Base-by-base conservation (phyloP, 2,888 invertebrate genomes). In the Stenodera caucasica region DNA sequence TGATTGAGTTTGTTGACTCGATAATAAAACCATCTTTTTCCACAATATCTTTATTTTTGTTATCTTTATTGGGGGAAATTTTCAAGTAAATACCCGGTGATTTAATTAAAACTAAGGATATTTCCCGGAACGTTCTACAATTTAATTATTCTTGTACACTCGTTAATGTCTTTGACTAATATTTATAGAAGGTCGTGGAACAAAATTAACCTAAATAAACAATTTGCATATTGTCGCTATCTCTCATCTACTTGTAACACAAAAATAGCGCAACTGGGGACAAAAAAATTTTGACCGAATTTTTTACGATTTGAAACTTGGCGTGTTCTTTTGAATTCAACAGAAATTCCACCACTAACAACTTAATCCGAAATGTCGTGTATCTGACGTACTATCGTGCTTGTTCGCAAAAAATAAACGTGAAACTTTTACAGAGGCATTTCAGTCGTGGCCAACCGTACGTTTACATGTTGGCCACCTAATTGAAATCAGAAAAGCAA, bases 1-100 rank as follows among this genome's bases (percentile, higher is more conserved):
- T n/a, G 68, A 68, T 68, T 66, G 68, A 68, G 66, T 66, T 66
- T 62, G 57, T 37, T 60, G 33, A 57, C 55, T 61, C n/a, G n/a
- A n/a, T n/a, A n/a, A n/a, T n/a, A n/a, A n/a, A n/a, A n/a, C n/a
- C n/a, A n/a, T n/a, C 9, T 29, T 51, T n/a, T 51, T 15, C 29
- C 6, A 29, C 51, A 32, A 37, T 37, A 15, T 14, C 8, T 15
- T 0, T n/a, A 15, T 15, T 2, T 33, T 32, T 14, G 4, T 52
- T 15, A 52, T 21, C 33, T 15, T 51, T 51, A 32, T 18, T 15
- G 15, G 15, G 12, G 8, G 32, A 32, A 32, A 52, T 32, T 33
- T 52, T 30, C 15, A 21, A 7, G 18, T 21, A 33, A 56, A 30
- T 50, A 49, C 40, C 23, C 15, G 21, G 18, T 30, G 40, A 53